Evolutionary conservation across 64 coral and sea anemone genomes (phyloP).

Genomic region (Stichodactyla mertensii): DNA sequence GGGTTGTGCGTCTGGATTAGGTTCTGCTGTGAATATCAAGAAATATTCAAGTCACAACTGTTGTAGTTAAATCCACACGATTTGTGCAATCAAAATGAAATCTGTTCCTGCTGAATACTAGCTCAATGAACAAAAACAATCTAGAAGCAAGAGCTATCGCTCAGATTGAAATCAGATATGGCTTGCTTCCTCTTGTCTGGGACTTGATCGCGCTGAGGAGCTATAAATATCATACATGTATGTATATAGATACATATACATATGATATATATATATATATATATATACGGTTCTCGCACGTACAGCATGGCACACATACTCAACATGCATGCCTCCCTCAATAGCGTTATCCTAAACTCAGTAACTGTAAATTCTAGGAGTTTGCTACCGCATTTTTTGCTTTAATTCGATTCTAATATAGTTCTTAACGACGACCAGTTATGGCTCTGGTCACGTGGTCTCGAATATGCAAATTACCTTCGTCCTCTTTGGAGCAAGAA

Average conservation of each 20-base stretch:
- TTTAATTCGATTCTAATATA: background rate
- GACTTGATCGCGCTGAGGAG: background rate
- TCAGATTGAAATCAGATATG: conserved; percentile 7
- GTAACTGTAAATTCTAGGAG: background rate
- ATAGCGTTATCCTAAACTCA: background rate
- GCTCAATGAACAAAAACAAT: background rate
- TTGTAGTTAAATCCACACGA: background rate
- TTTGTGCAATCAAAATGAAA: background rate
- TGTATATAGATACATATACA: background rate
- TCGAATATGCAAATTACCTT: background rate
- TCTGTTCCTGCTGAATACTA: background rate
- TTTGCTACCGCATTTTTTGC: background rate
- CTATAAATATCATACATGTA: background rate
- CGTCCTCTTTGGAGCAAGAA: no score
- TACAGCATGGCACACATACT: background rate
- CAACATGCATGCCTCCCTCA: background rate
- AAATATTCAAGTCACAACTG: background rate
- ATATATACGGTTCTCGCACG: background rate
- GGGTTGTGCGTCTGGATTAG: background rate
- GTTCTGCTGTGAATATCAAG: background rate
- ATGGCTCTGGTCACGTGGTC: background rate
- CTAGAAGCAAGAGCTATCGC: background rate
- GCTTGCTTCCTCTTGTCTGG: background rate
- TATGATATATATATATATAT: background rate
- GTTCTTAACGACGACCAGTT: background rate